phyloP scores from a whole-genome alignment of 2,888 invertebrate genomes.

The Callyntrura guangdongensis region DNA sequence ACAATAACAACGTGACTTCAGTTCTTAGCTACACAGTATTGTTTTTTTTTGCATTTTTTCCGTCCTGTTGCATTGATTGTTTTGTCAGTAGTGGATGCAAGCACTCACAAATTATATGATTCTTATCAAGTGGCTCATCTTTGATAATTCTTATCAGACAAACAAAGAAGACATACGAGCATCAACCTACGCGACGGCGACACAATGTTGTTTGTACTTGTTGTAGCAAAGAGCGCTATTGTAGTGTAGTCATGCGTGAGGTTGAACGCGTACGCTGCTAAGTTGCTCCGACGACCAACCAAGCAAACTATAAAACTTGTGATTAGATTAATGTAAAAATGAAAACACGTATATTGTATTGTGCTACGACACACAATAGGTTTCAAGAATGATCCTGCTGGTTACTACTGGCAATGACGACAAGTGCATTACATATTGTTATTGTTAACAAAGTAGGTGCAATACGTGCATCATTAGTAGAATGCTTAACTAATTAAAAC shows the following conservation, averaged over 20 bases:
- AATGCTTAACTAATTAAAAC: conserved; percentile 32
- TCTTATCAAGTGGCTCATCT: conserved; percentile 45
- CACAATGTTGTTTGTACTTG: background rate
- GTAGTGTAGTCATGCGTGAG: background rate
- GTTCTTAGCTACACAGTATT: background rate
- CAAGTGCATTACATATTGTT: conserved; percentile 13
- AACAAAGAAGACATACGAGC: conserved; percentile 15
- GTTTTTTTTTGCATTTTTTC: conserved; percentile 32
- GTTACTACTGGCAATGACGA: conserved; percentile 6
- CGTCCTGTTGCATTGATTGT: conserved; percentile 18
- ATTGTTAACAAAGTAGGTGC: conserved; percentile 26
- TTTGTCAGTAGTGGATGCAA: conserved; percentile 26
- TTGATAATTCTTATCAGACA: conserved; percentile 32
- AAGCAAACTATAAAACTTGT: conserved; percentile 58
- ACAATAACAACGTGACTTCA: background rate
- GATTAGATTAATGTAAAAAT: conserved; percentile 66
- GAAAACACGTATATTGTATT: conserved; percentile 20
- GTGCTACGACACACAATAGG: background rate
- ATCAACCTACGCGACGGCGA: background rate
- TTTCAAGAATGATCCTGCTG: background rate
- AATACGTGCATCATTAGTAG: background rate
- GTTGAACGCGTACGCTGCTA: background rate
- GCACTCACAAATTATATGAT: conserved; percentile 5
- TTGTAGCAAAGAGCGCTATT: background rate
- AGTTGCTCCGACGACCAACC: conserved; percentile 53